phyloP scores from a whole-genome alignment of 1,140 invertebrate species.

The Dendrolimus kikuchii region DNA sequence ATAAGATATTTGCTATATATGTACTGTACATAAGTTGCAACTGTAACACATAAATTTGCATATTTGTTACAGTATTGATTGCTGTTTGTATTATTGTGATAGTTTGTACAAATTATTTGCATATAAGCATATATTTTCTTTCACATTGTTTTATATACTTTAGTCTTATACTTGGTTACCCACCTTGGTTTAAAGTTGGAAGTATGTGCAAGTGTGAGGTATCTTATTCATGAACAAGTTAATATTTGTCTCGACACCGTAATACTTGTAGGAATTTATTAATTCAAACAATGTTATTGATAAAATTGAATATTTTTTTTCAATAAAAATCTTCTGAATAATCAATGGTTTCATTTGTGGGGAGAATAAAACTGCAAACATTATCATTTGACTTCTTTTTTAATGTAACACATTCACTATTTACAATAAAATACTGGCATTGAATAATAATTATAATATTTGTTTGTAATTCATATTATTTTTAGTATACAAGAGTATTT shows the following conservation, averaged over 20 bases:
- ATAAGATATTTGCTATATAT: too few species aligned
- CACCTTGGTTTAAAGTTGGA: constrained; percentile 19
- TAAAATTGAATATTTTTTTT: constrained; percentile 41
- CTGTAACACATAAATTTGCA: too few species aligned
- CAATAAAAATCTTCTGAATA: constrained; percentile 44
- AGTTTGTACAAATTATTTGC: constrained; percentile 62
- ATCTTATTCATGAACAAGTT: constrained; percentile 40
- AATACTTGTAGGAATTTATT: constrained; percentile 32
- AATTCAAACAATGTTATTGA: constrained; percentile 40
- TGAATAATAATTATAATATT: constrained; percentile 33
- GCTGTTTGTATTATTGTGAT: constrained; percentile 54
- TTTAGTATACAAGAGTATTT: too few species aligned
- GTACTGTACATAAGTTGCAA: too few species aligned
- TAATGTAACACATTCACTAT: constrained; percentile 61
- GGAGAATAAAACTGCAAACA: constrained; percentile 29
- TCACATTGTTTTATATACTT: constrained; percentile 21
- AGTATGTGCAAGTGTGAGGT: constrained; percentile 57
- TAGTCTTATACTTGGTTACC: constrained; percentile 1
- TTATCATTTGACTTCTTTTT: constrained; percentile 46
- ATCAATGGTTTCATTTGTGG: constrained; percentile 12
- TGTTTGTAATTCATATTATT: too few species aligned
- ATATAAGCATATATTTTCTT: constrained; percentile 36
- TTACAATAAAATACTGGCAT: constrained; percentile 69
- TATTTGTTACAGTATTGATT: constrained; percentile 22
- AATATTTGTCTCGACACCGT: constrained; percentile 30